Percentiles rank a stretch among this genome's conserved stretches.
These are phyloP conservation scores for Mixornis gularis DNA, from an alignment of 2,113 vertebrate species.

Conservation along the genomic window DNA sequence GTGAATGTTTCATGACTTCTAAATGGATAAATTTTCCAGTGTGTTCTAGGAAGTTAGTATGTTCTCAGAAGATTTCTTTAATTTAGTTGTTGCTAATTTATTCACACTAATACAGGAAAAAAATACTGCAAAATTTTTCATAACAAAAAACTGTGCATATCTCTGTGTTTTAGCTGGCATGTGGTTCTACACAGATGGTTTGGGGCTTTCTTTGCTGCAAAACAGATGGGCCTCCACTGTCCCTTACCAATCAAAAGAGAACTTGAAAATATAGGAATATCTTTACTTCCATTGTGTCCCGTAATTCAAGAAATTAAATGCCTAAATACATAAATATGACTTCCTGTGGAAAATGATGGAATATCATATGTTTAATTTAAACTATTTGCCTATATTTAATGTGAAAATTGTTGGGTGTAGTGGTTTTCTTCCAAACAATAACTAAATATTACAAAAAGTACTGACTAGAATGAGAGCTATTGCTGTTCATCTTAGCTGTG, in stretches of 20 bases:
- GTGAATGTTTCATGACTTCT: conserved; percentile 64
- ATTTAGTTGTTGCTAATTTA: conserved; percentile 84
- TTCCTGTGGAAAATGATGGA: conserved; percentile 69
- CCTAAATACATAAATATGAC: conserved; percentile 74
- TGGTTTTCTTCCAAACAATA: conserved; percentile 65
- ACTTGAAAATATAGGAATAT: conserved; percentile 80
- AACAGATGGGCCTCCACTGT: conserved; percentile 95
- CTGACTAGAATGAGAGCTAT: conserved; percentile 64
- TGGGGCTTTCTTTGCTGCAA: conserved; percentile 92
- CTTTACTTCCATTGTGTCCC: conserved; percentile 77
- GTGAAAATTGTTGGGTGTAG: conserved; percentile 59
- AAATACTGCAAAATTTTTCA: conserved; percentile 82
- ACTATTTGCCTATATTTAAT: conserved; percentile 73
- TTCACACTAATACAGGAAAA: conserved; percentile 81
- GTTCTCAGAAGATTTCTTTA: conserved; percentile 79
- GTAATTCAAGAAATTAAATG: conserved; percentile 80
- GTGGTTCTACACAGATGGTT: conserved; percentile 92
- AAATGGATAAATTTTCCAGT: conserved; percentile 63
- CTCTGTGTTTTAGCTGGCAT: conserved; percentile 84
- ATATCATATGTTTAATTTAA: conserved; percentile 75
- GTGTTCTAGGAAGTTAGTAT: conserved; percentile 75
- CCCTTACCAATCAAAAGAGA: conserved; percentile 84
- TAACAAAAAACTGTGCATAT: conserved; percentile 86
- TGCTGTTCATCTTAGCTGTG: conserved; percentile 72
- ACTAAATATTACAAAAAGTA: conserved; percentile 66